phyloP scores from a whole-genome alignment of 1,140 invertebrate species.

The Piezodorus guildinii region DNA sequence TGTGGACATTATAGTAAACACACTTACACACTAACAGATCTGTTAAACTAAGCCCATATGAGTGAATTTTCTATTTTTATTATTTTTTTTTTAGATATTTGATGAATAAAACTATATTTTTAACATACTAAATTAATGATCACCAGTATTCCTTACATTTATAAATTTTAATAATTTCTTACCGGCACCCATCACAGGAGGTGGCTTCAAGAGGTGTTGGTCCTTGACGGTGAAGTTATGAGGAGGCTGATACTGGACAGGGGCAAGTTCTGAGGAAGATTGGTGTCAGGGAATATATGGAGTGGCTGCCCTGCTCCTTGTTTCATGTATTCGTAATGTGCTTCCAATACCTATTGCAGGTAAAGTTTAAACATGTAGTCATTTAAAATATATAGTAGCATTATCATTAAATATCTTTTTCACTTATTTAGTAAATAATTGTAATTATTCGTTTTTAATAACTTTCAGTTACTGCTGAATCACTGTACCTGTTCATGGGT shows the following conservation, averaged over 20 bases:
- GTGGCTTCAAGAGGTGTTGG: constrained; percentile 85
- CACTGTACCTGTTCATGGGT: constrained; percentile 51
- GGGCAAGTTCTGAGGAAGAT: constrained; percentile 62
- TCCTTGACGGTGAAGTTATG: constrained; percentile 84
- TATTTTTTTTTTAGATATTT: no score
- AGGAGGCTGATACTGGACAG: constrained; percentile 58
- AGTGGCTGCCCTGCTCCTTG: constrained; percentile 34
- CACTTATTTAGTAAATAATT: neutral
- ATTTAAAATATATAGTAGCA: no score
- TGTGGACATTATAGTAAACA: no score
- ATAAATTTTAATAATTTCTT: constrained; percentile 25
- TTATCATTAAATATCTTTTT: neutral
- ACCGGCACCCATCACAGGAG: constrained; percentile 77
- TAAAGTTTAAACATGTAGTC: no score
- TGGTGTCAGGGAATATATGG: constrained; percentile 44
- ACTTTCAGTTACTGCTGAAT: no score
- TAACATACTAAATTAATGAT: no score
- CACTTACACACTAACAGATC: no score
- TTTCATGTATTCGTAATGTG: constrained; percentile 39
- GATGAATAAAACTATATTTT: no score
- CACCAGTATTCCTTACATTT: no score
- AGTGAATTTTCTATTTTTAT: no score
- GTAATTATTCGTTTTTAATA: neutral
- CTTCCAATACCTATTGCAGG: constrained; percentile 35
- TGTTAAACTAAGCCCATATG: no score